Percentiles rank a stretch among this genome's conserved stretches.
These are phyloP conservation scores for Coenobita brevimanus DNA, from an alignment of 1,140 invertebrate genomes.

Conservation along the genomic window DNA sequence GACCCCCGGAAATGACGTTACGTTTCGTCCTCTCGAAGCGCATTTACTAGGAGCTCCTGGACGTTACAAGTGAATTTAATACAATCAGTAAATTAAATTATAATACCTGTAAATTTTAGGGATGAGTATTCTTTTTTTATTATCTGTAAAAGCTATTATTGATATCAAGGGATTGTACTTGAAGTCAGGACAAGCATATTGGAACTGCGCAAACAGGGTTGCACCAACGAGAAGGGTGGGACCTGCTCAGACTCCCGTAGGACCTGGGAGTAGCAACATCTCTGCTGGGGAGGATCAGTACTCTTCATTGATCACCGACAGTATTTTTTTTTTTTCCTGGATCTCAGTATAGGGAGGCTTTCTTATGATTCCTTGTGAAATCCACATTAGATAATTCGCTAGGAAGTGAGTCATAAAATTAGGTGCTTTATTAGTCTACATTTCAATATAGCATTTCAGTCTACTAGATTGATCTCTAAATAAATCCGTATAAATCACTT, in stretches of 20 bases:
- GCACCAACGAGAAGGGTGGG: constrained; percentile 49
- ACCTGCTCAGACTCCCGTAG: constrained; percentile 59
- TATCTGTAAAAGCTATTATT: constrained; percentile 38
- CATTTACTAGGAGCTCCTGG: too few relatives aligned
- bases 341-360: neutral
- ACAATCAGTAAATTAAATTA: too few relatives aligned
- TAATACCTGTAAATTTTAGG: too few relatives aligned
- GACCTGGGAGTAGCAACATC: constrained; percentile 58
- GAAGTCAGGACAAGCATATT: constrained; percentile 48
- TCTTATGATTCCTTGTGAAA: too few relatives aligned
- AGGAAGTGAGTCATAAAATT: too few relatives aligned
- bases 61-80: too few relatives aligned
- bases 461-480: too few relatives aligned
- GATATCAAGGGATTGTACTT: constrained; percentile 52
- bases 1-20: constrained; percentile 26
- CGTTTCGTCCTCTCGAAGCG: neutral
- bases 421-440: too few relatives aligned
- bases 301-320: constrained; percentile 2
- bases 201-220: constrained; percentile 63
- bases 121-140: neutral
- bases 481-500: too few relatives aligned
- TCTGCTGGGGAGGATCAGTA: neutral
- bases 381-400: too few relatives aligned
- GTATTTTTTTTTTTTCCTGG: neutral
- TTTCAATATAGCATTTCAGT: too few relatives aligned